Evolutionary conservation across 2,888 invertebrate species (phyloP), one percentile per base, ranked within the genome.

Genomic region (Drosophila atripex): DNA sequence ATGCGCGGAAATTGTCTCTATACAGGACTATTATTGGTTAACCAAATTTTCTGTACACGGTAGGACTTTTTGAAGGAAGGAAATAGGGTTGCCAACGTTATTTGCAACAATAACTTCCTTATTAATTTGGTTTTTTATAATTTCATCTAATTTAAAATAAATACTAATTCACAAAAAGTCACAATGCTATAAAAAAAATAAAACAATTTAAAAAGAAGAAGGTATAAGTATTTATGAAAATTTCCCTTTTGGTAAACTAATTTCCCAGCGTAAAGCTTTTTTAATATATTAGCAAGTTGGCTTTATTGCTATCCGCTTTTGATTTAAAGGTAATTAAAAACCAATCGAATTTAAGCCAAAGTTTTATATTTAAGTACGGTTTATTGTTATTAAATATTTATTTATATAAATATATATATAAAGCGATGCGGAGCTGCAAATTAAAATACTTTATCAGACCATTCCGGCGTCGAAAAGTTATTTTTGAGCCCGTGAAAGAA

Each of bases 1-100:
- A 85, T 83, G 83, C 86, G 83, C 80, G 64, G 71, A 80, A 86
- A 77, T 78, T 72, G 78, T 75, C 80, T 86, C 83, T 84, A 84
- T 86, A 86, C 83, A 83, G 73, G 58, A 73, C 75, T 73, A 83
- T 86, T 84, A 84, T 84, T 84, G 83, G 74, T 86, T 76, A 80
- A 75, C 76, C 69, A 78, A 71, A 78, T 77, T 79, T 80, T 85
- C 82, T 85, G 76, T 80, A 86, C 76, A 78, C 80, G 71, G 68
- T 49, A 63, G 76, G 61, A 79, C 71, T 68, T 73, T 71, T 64
- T 49, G 59, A 39, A 74, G 65, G 55, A 56, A 43, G 55, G 32
- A 50, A 49, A 23, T 47, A 83, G 83, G 74, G 83, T 84, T 84
- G 86, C 52, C 83, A 80, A 61, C 59, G 28, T 23, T 14, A 21